A percentile compares a stretch with the other conserved stretches of the same genome.
These are phyloP conservation scores for Pseudeuparius sepicola DNA, from an alignment of 2,888 invertebrate species.

Conservation along the genomic window DNA sequence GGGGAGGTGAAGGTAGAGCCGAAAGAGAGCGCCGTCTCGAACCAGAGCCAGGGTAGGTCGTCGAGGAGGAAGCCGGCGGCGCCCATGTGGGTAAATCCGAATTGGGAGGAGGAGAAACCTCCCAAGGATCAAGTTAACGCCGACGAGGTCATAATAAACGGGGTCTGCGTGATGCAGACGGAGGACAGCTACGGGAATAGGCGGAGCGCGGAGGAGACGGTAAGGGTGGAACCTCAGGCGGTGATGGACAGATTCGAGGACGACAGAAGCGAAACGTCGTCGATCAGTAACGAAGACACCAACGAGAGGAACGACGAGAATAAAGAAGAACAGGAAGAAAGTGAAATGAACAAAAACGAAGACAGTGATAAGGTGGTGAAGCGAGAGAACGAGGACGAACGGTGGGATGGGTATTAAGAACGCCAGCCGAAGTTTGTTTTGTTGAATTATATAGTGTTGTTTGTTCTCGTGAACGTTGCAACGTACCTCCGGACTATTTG, in stretches of 20 bases:
- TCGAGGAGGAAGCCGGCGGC: slow-evolving; percentile 88
- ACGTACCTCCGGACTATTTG: too few species aligned
- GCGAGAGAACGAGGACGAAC: slow-evolving; percentile 50
- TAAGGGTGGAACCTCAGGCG: slow-evolving; percentile 67
- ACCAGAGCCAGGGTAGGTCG: slow-evolving; percentile 39
- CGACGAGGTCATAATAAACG: slow-evolving; percentile 85
- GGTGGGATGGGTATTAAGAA: slow-evolving; percentile 52
- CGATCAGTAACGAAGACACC: slow-evolving; percentile 32
- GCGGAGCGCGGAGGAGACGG: slow-evolving; percentile 54
- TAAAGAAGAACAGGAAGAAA: slow-evolving; percentile 29
- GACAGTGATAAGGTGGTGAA: slow-evolving; percentile 44
- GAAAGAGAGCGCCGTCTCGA: slow-evolving; percentile 35
- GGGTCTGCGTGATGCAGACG: slow-evolving; percentile 85
- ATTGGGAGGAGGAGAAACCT: slow-evolving; percentile 62
- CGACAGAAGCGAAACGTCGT: slow-evolving; percentile 43
- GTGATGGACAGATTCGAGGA: slow-evolving; percentile 53
- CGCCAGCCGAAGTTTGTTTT: too few species aligned
- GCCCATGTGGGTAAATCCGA: slow-evolving; percentile 96
- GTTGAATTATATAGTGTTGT: too few species aligned
- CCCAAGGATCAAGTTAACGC: slow-evolving; percentile 46
- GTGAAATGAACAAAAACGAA: slow-evolving; percentile 24
- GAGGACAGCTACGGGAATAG: slow-evolving; percentile 59
- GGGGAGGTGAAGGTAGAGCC: slow-evolving; percentile 51
- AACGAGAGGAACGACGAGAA: slow-evolving; percentile 24
- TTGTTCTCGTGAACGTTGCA: too few species aligned